phyloP scores from a whole-genome alignment of 2,113 vertebrate genomes.

The Eupsittula cactorum region DNA sequence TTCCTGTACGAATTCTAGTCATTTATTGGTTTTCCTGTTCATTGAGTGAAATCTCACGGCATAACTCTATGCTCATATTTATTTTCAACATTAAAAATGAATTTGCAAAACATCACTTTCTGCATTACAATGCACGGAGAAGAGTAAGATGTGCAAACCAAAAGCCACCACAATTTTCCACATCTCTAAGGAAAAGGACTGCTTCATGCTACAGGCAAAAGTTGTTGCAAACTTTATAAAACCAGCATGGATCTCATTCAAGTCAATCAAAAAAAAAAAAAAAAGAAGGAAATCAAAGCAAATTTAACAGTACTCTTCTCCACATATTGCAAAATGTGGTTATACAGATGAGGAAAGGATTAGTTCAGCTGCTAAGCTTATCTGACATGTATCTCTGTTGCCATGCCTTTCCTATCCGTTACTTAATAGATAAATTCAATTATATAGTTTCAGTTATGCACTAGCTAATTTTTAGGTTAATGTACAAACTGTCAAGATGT shows the following conservation, averaged over 20 bases:
- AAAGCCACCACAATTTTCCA: slow-evolving; percentile 22
- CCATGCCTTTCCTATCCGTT: slow-evolving; percentile 64
- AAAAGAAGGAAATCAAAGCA: slow-evolving; percentile 33
- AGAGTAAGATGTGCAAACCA: slow-evolving; percentile 68
- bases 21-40: slow-evolving; percentile 62
- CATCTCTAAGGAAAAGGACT: slow-evolving; percentile 21
- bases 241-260: not conserved
- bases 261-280: slow-evolving; percentile 7
- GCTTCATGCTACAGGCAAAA: slow-evolving; percentile 66
- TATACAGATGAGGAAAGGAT: slow-evolving; percentile 56
- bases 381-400: slow-evolving; percentile 29
- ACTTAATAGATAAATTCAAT: slow-evolving; percentile 53
- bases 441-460: slow-evolving; percentile 57
- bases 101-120: slow-evolving; percentile 62
- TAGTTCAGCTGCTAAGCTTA: slow-evolving; percentile 64
- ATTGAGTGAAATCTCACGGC: slow-evolving; percentile 69
- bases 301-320: slow-evolving; percentile 72
- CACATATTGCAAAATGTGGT: slow-evolving; percentile 60
- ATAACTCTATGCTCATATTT: slow-evolving; percentile 70
- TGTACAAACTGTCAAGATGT: slow-evolving; percentile 66
- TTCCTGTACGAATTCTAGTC: slow-evolving; percentile 57
- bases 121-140: slow-evolving; percentile 72
- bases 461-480: slow-evolving; percentile 61
- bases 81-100: slow-evolving; percentile 70
- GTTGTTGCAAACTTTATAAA: slow-evolving; percentile 30